Evolutionary conservation across 2,113 vertebrate genomes (phyloP).

Genomic region (Speoplatyrhinus poulsoni): DNA sequence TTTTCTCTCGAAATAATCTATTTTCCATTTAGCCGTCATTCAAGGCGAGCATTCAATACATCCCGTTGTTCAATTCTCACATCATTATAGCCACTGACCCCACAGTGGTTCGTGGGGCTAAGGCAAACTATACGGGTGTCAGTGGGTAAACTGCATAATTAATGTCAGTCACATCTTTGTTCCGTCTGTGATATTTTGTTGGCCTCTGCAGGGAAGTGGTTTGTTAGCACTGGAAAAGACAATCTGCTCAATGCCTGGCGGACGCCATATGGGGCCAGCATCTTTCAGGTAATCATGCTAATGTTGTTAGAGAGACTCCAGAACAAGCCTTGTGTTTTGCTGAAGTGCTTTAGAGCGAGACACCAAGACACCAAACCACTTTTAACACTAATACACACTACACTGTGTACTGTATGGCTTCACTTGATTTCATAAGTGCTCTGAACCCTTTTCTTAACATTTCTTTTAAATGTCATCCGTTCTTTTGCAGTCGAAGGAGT

Average conservation of each 20-base stretch:
- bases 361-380: not conserved
- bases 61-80: too few species aligned
- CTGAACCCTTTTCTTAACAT: too few species aligned
- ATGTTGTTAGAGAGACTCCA: not conserved
- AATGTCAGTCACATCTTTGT: not conserved
- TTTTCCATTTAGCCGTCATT: too few species aligned
- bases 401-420: too few species aligned
- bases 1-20: too few species aligned
- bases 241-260: constrained; percentile 97
- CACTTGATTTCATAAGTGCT: too few species aligned
- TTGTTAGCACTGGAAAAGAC: constrained; percentile 97
- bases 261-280: constrained; percentile 95
- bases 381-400: not conserved
- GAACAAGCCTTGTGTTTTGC: not conserved
- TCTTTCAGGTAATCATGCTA: constrained; percentile 87
- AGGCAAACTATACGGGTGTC: not conserved
- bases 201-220: constrained; percentile 89
- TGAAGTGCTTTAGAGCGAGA: not conserved
- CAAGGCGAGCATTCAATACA: too few species aligned
- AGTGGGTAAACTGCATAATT: not conserved
- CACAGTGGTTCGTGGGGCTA: too few species aligned
- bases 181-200: constrained; percentile 12
- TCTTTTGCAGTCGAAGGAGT: constrained; percentile 88
- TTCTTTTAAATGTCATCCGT: not conserved
- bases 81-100: too few species aligned